Base-by-base conservation (phyloP, 2,797 vertebrate species). In the Melanotaenia boesemani region DNA sequence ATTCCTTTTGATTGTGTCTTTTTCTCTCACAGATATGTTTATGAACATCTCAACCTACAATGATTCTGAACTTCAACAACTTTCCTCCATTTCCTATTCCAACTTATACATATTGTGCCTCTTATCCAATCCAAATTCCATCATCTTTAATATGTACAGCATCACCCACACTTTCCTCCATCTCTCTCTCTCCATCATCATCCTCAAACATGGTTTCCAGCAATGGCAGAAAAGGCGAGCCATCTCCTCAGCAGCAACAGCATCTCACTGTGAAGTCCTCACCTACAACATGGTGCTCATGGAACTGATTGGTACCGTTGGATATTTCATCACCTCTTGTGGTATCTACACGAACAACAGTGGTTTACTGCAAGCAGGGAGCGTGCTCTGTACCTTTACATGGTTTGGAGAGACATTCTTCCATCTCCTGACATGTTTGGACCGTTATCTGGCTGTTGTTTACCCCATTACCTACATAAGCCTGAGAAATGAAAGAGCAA, bases 371-470 rank as follows among this genome's bases (percentile, higher is more conserved):
- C 18, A 3, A 30, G 0, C 28, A 52, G 26, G 54, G 26, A 57
- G 6, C 59, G n/a, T 44, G 10, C 0, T 22, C 2, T 30, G 6
- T n/a, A 55, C 39, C 6, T 32, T 28, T 15, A n/a, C 6, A 1
- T 46, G 54, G 39, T 9, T 20, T 20, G 65, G 34, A 20, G 11
- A 67, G 50, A 28, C 5, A 1, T 20, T 39, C 1, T 56, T 26
- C 16, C 62, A 79, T 34, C 4, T 55, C 1, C 46, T 79, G 22
- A 70, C 46, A 26, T 74, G 71, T 5, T 2, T 66, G 15, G 77
- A 79, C 30, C 66, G 62, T 22, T 70, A 74, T 36, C 24, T 79
- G 22, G 71, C 71, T 2, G 70, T 70, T 0, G 39, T 80, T 44
- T 72, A 74, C 12, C 77, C 77, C 30, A 11, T 79, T 30, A 66